Evolutionary conservation across 2,113 vertebrate genomes (phyloP).

Genomic region (Istiophorus platypterus): DNA sequence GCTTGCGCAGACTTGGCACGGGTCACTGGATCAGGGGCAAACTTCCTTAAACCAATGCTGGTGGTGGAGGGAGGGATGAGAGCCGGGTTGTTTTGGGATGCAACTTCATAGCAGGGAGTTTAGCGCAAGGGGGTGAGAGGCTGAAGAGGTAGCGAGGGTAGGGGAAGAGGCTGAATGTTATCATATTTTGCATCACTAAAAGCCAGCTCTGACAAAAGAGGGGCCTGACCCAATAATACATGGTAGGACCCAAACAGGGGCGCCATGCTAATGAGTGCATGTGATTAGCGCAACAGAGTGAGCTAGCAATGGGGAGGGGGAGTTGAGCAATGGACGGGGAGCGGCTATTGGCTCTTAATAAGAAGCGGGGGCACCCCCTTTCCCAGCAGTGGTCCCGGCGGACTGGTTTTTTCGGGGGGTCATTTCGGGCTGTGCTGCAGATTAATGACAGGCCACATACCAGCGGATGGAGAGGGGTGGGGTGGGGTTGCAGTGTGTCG

Average conservation of each 20-base stretch:
- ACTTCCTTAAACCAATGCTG: constrained; percentile 48
- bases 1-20: constrained; percentile 59
- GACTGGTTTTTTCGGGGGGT: constrained; percentile 67
- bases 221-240: constrained; percentile 75
- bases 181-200: constrained; percentile 84
- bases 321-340: constrained; percentile 6
- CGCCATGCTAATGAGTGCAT: constrained; percentile 83
- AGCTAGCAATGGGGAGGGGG: constrained; percentile 37
- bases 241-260: constrained; percentile 66
- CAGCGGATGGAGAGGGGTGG: constrained; percentile 57
- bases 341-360: constrained; percentile 68
- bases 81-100: constrained; percentile 47
- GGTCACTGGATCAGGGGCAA: constrained; percentile 46
- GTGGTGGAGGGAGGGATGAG: constrained; percentile 12
- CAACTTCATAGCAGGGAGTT: constrained; percentile 35
- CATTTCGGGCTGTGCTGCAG: constrained; percentile 70
- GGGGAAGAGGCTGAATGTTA: constrained; percentile 40
- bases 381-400: constrained; percentile 69
- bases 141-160: constrained; percentile 34
- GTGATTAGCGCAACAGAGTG: constrained; percentile 72
- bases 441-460: constrained; percentile 84
- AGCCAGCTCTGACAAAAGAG: constrained; percentile 72
- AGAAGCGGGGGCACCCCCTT: constrained; percentile 62
- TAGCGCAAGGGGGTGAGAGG: background rate
- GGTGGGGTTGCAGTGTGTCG: background rate